phyloP scores from a whole-genome alignment of 1,140 invertebrate species.

The Philopotamus ludificatus region DNA sequence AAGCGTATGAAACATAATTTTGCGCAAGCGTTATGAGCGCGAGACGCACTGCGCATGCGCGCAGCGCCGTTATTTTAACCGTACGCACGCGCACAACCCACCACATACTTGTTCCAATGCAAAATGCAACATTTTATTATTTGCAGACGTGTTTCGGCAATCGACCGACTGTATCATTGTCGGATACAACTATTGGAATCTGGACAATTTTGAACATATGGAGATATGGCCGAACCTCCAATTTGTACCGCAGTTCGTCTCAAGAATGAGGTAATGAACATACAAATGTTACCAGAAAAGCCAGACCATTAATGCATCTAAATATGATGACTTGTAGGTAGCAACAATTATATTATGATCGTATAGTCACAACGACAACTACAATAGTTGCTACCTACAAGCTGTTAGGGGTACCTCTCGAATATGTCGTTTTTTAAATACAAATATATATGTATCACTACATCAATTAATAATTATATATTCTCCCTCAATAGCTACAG shows the following conservation, averaged over 20 bases:
- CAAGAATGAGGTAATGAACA: slow-evolving; percentile 57
- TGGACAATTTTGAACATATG: slow-evolving; percentile 9
- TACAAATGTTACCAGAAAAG: too few species aligned
- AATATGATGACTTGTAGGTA: too few species aligned
- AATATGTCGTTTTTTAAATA: not conserved
- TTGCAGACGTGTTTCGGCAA: slow-evolving; percentile 13
- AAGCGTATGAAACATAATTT: not conserved
- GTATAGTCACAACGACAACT: too few species aligned
- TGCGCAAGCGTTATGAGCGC: not conserved
- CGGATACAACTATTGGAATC: slow-evolving; percentile 17
- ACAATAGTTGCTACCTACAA: too few species aligned
- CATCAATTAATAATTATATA: not conserved
- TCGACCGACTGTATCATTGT: slow-evolving; percentile 15
- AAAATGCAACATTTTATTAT: too few species aligned
- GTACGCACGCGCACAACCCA: not conserved
- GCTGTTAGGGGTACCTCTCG: too few species aligned
- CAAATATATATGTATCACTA: not conserved
- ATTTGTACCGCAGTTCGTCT: slow-evolving; percentile 53
- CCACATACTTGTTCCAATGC: too few species aligned
- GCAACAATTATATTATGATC: not conserved
- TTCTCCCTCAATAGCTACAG: too few species aligned
- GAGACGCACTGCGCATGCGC: not conserved
- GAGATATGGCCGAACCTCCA: slow-evolving; percentile 43
- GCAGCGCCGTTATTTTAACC: not conserved
- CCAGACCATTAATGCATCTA: too few species aligned